These are phyloP conservation scores for Drosophila lowei DNA, from an alignment of 1,140 invertebrate species.

Conservation along the genomic window DNA sequence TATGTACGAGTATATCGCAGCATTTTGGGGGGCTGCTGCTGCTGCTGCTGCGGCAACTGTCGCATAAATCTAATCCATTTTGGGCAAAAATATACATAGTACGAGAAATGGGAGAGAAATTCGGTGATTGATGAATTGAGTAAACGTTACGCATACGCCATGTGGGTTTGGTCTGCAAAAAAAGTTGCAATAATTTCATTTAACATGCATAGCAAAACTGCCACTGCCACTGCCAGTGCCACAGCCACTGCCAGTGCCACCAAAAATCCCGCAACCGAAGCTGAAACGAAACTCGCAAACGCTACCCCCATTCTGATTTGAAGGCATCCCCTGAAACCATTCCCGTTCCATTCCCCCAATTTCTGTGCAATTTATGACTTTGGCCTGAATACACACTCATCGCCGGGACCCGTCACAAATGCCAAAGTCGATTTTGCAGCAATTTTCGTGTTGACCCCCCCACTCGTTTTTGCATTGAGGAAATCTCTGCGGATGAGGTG, in stretches of 20 bases:
- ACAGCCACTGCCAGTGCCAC: not conserved
- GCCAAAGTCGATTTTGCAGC: constrained; percentile 64
- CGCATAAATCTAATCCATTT: constrained; percentile 67
- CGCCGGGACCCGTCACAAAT: constrained; percentile 52
- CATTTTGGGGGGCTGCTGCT: not conserved
- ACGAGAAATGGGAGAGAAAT: constrained; percentile 36
- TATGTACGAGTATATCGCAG: too few relatives aligned
- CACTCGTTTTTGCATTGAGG: not conserved
- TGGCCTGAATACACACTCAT: constrained; percentile 64
- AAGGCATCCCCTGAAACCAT: too few relatives aligned
- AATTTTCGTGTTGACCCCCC: constrained; percentile 47
- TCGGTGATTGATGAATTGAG: constrained; percentile 71
- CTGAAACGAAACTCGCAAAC: constrained; percentile 15
- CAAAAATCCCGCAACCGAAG: constrained; percentile 4
- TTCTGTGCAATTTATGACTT: constrained; percentile 68
- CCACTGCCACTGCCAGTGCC: constrained; percentile 18
- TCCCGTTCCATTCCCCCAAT: constrained; percentile 12
- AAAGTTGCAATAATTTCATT: constrained; percentile 75
- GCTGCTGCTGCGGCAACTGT: constrained; percentile 23
- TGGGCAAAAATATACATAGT: constrained; percentile 50
- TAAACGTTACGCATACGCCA: constrained; percentile 65
- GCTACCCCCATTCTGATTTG: not conserved
- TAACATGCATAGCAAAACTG: constrained; percentile 70
- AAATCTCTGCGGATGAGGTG: too few relatives aligned
- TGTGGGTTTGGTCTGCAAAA: constrained; percentile 31